Evolutionary conservation across 1,140 invertebrate genomes (phyloP).

Genomic region (Hylyphantes graminicola): DNA sequence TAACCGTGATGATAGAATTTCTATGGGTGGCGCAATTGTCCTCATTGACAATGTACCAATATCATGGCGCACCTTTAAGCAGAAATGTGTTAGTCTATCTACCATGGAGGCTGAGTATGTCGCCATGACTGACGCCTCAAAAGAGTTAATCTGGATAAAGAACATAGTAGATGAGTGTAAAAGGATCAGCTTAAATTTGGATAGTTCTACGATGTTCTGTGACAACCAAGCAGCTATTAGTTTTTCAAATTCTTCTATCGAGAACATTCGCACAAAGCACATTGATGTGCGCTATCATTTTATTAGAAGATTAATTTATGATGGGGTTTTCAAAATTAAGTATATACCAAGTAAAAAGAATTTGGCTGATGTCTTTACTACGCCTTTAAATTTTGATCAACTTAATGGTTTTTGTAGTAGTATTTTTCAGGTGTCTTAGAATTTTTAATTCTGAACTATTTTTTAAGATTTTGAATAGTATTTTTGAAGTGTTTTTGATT

Average conservation of each 20-base stretch:
- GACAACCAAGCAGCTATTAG: background rate
- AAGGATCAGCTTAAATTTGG: background rate
- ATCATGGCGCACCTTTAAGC: background rate
- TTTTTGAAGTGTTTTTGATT: no score
- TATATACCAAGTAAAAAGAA: no score
- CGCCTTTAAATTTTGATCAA: no score
- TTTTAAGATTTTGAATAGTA: no score
- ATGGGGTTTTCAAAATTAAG: background rate
- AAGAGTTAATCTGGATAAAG: background rate
- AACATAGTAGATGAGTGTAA: background rate
- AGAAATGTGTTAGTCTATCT: background rate
- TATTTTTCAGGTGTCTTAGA: no score
- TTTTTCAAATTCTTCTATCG: background rate
- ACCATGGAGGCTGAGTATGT: background rate
- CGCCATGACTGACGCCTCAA: background rate
- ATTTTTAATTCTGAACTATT: no score
- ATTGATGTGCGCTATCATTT: background rate
- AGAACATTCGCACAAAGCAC: background rate
- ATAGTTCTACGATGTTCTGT: background rate
- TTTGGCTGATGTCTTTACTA: no score
- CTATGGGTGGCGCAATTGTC: background rate
- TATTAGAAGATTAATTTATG: background rate
- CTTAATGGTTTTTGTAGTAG: no score
- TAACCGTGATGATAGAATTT: background rate
- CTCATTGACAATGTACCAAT: background rate